Base-by-base conservation (phyloP, 1,140 invertebrate species). In the Rhagoletis pomonella region DNA sequence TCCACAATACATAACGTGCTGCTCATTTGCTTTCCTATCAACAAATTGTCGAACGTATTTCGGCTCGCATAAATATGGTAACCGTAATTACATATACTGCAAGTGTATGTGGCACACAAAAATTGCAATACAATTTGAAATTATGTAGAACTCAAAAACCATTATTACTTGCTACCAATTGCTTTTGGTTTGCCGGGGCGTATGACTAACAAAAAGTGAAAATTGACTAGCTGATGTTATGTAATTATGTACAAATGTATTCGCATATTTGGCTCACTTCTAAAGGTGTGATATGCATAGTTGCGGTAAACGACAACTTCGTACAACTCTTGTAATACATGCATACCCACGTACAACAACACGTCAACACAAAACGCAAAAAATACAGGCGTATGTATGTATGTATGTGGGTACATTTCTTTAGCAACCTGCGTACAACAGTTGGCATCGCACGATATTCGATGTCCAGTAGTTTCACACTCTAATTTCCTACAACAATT, bases 401-500 rank as follows among this genome's bases (percentile, higher is more conserved):
- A 62, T 62, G 2, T 62, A 62, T 62, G 17, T 62, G 17, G 4
- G 17, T 62, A 62, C 17, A 62, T 62, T 42, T 44, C 9, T 47
- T 10, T 42, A 73, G 12, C 39, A 69, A 44, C 9, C 12, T 65
- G 64, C 44, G 42, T 44, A 9, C 73, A 55, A 14, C 47, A 77
- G n/a, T 55, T 62, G 1, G 1, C 12, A 62, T 62, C 60, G n/a
- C 60, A 62, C n/a, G 60, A 77, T 77, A 55, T 29, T 29, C 50
- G 47, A 39, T 55, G 47, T 77, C 73, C 73, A 55, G 14, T 7
- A 55, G 73, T 81, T 81, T 81, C 73, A 81, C 73, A 81, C 73
- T 81, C 73, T 58, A 81, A 81, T 81, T 81, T 81, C 47, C 47
- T 55, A 81, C 47, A 55, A 50, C 73, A 81, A 81, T 58, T 81